Conservation (phyloP, 1,140 invertebrate genomes). For the Drosophila miranda region DNA sequence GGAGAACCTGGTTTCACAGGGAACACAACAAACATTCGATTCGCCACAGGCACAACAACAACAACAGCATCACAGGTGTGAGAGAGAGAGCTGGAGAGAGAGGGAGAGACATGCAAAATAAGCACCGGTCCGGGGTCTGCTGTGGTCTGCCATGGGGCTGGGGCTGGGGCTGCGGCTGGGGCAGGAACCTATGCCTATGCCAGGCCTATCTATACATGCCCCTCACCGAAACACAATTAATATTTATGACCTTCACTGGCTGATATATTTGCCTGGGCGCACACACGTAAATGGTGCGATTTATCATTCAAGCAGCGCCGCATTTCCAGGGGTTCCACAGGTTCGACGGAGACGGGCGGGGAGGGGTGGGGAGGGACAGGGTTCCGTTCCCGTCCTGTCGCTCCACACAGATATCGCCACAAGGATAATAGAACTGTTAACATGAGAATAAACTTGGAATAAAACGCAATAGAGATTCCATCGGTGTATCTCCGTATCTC, state of each 20-base stretch:
- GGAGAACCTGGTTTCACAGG: slow-evolving; percentile 52
- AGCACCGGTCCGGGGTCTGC: slow-evolving; percentile 18
- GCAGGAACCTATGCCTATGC: no score
- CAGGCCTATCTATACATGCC: no score
- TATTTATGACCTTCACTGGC: slow-evolving; percentile 78
- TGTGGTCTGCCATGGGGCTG: background rate
- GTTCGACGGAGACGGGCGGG: background rate
- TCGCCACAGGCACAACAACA: background rate
- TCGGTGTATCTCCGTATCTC: slow-evolving; percentile 1
- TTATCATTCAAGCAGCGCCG: slow-evolving; percentile 56
- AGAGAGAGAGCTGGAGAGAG: background rate
- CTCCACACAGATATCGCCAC: slow-evolving; percentile 53
- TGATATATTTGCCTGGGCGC: slow-evolving; percentile 79
- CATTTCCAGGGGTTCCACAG: slow-evolving; percentile 1
- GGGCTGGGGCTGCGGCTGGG: no score
- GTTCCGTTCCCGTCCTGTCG: no score
- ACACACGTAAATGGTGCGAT: slow-evolving; percentile 77
- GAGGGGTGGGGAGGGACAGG: no score
- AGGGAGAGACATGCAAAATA: slow-evolving; percentile 37
- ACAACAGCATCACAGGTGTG: background rate
- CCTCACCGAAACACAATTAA: slow-evolving; percentile 68
- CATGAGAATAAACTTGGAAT: slow-evolving; percentile 74
- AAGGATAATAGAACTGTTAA: slow-evolving; percentile 81
- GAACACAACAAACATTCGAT: slow-evolving; percentile 40
- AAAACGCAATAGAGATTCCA: slow-evolving; percentile 54